phyloP scores from a whole-genome alignment of 1,140 invertebrate genomes.

The Heliconius nattereri region DNA sequence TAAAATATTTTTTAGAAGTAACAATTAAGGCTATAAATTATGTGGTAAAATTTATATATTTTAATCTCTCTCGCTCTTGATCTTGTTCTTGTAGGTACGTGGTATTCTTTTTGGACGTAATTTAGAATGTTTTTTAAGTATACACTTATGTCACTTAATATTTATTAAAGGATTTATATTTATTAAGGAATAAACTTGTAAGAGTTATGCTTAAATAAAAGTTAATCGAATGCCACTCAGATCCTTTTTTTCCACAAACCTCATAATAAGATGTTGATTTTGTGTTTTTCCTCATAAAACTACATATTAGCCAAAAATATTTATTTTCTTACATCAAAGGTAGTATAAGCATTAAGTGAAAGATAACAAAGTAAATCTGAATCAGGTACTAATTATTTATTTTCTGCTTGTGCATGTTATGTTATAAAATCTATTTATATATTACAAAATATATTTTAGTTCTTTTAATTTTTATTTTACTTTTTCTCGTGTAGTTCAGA shows the following conservation, averaged over 20 bases:
- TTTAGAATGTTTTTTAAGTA: neutral
- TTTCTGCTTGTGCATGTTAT: too few relatives aligned
- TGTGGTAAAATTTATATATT: neutral
- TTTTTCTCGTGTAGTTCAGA: too few relatives aligned
- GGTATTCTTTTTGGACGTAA: neutral
- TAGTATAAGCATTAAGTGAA: too few relatives aligned
- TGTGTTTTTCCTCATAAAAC: too few relatives aligned
- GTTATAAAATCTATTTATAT: too few relatives aligned
- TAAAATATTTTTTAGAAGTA: slow-evolving; percentile 11
- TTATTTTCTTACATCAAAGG: neutral
- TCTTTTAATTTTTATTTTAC: too few relatives aligned
- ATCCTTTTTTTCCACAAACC: neutral
- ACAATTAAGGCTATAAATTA: slow-evolving; percentile 6
- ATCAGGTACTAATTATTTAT: too few relatives aligned
- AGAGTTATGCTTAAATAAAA: slow-evolving; percentile 20
- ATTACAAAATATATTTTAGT: too few relatives aligned
- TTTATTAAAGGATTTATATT: neutral
- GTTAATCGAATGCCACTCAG: slow-evolving; percentile 22
- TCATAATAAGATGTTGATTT: too few relatives aligned
- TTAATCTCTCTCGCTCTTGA: neutral
- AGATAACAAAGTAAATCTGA: too few relatives aligned
- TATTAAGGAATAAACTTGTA: slow-evolving; percentile 22
- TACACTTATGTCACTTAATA: neutral
- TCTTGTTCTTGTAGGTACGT: neutral
- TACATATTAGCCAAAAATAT: neutral